Evolutionary conservation across 2,797 vertebrate species (phyloP).

Genomic region (Coccyzus lansbergi): DNA sequence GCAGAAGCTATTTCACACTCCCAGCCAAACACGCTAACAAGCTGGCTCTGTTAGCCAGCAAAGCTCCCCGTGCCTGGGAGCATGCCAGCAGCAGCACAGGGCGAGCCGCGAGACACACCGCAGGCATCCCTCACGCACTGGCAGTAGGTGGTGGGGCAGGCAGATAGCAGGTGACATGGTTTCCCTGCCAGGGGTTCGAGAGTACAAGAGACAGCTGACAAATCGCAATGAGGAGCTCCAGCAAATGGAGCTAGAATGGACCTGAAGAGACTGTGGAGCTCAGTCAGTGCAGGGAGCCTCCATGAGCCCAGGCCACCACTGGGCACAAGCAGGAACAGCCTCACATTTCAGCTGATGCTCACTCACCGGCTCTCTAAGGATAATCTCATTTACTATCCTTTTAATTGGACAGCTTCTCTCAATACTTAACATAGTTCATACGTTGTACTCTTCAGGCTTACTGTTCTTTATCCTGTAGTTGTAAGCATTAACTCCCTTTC

Average conservation of each 20-base stretch:
- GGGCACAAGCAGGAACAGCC: neutral
- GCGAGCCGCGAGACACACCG: neutral
- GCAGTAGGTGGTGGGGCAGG: neutral
- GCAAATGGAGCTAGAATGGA: neutral
- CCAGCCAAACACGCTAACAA: neutral
- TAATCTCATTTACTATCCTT: neutral
- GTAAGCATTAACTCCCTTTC: neutral
- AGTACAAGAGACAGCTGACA: rapidly evolving
- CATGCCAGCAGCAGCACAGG: neutral
- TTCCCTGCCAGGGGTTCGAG: neutral
- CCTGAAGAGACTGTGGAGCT: rapidly evolving
- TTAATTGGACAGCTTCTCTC: neutral
- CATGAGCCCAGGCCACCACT: rapidly evolving
- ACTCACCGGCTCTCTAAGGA: neutral
- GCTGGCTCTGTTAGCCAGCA: too few relatives aligned
- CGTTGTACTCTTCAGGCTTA: neutral
- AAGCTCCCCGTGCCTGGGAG: neutral
- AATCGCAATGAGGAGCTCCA: neutral
- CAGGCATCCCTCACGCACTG: neutral
- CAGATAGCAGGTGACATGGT: rapidly evolving
- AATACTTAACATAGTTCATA: neutral
- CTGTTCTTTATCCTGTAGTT: neutral
- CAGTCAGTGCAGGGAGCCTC: neutral
- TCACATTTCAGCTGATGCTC: neutral
- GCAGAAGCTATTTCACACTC: neutral